phyloP scores from a whole-genome alignment of 1,140 invertebrate genomes.

The Cherax quadricarinatus region DNA sequence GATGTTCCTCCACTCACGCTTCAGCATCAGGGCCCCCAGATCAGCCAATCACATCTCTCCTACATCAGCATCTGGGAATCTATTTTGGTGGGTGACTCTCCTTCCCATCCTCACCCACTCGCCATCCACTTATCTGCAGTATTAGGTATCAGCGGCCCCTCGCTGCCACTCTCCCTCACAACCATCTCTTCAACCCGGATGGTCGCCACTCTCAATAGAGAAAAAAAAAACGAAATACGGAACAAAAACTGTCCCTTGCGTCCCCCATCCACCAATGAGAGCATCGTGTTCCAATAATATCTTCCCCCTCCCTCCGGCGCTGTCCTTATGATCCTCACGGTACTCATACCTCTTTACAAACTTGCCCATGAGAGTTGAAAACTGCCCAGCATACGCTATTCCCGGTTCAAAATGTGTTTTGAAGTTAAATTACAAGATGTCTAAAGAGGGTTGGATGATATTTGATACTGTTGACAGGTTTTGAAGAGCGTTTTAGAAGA shows the following conservation, averaged over 20 bases:
- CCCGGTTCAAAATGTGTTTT: too few relatives aligned
- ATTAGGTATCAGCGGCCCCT: not conserved
- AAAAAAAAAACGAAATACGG: not conserved
- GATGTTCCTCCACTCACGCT: too few relatives aligned
- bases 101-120: not conserved
- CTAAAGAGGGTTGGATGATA: too few relatives aligned
- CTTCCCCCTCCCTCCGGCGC: too few relatives aligned
- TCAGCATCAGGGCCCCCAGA: too few relatives aligned
- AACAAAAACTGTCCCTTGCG: not conserved
- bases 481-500: too few relatives aligned
- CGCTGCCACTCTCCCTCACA: not conserved
- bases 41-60: too few relatives aligned
- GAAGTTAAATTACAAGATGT: too few relatives aligned
- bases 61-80: not conserved
- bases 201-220: not conserved
- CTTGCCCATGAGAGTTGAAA: too few relatives aligned
- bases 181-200: not conserved
- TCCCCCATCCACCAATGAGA: not conserved
- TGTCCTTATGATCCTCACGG: not conserved
- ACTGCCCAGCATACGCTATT: too few relatives aligned
- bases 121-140: not conserved
- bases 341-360: not conserved
- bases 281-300: not conserved
- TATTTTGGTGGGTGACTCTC: not conserved
- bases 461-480: too few relatives aligned